Base-by-base conservation (phyloP, 2,113 vertebrate species). In the Felis catus region DNA sequence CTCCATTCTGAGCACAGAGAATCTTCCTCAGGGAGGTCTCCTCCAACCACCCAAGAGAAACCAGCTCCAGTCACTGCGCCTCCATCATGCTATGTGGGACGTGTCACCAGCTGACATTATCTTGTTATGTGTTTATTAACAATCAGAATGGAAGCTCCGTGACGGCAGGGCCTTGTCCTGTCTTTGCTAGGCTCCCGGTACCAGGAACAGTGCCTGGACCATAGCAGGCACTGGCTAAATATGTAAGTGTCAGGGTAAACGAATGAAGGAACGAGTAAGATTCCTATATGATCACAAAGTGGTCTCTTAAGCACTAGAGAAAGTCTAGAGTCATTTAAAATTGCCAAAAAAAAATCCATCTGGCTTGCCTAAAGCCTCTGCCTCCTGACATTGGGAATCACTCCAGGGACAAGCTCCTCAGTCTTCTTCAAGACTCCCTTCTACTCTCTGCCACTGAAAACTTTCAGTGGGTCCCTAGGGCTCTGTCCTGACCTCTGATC, bases 101-200 rank as follows among this genome's bases (percentile, higher is more conserved):
- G 1, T 9, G 2, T 23, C 12, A 13, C 51, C 76, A 27, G 53
- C 27, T 31, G 39, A 39, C 7, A 0, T 33, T 6, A 16, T 4
- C 31, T 21, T 4, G 1, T 29, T 27, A 14, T 55, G 65, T 2
- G 2, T 10, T 83, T 13, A 25, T 25, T 31, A 45, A 18, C 83
- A 31, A 16, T 10, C 9, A 3, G 71, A 39, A 51, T 10, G 13
- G 7, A 7, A 31, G 33, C 53, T 71, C 51, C 2, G 0, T 41
- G 39, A 55, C 7, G 15, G 4, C 4, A 5, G 23, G 1, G 1
- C n/a, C 41, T 31, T 3, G 0, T 12, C 33, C 33, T 31, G 8
- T 48, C 19, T 8, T 11, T 16, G 29, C 55, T 48, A 0, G 48
- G 14, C 1, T 13, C n/a, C 27, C 19, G 11, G 66, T 1, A 51